Evolutionary conservation across 2,797 vertebrate species (phyloP), one percentile per base, ranked within the genome.

Genomic region (Clarias platycephalus): DNA sequence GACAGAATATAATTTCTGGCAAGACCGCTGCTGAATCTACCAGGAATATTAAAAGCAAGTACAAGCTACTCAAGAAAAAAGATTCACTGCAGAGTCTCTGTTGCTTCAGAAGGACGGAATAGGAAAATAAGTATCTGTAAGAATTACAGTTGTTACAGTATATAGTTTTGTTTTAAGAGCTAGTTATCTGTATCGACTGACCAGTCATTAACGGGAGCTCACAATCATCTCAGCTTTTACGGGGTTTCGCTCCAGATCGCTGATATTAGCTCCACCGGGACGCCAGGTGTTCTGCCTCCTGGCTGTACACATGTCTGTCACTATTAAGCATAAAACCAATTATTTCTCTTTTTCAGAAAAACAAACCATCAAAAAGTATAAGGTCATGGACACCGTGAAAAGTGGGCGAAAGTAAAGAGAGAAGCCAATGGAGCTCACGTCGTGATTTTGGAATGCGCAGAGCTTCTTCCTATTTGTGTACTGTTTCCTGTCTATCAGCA

Each of bases 401-500:
- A 79, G 34, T 10, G 24, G n/a, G n/a, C 40, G 3, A 44, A 28
- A 53, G n/a, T 20, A 1, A 28, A 66, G n/a, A 49, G 37, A 64
- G 60, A 76, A 34, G 20, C 75, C 55, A 2, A 40, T 58, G 60
- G 55, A 28, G 34, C 24, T 64, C 81, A 64, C 1, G 12, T 16
- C 12, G 12, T 53, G 49, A 13, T 53, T 53, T n/a, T 26, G 37
- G 64, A 49, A 49, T 75, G 20, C 44, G 20, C 44, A 18, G 26
- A 34, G 40, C 64, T 53, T 28, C 5, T 13, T 60, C 58, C 70
- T 22, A 34, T 64, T 66, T 44, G 22, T 12, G 0, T 34, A 64
- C 20, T 24, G 44, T 64, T 76, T 83, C 71, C 71, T 83, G 82
- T 76, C 82, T 3, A 57, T 75, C 82, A 83, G 82, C 55, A 83